These are phyloP conservation scores for Drosophila heteroneura DNA, from an alignment of 2,888 invertebrate species.

Conservation along the genomic window DNA sequence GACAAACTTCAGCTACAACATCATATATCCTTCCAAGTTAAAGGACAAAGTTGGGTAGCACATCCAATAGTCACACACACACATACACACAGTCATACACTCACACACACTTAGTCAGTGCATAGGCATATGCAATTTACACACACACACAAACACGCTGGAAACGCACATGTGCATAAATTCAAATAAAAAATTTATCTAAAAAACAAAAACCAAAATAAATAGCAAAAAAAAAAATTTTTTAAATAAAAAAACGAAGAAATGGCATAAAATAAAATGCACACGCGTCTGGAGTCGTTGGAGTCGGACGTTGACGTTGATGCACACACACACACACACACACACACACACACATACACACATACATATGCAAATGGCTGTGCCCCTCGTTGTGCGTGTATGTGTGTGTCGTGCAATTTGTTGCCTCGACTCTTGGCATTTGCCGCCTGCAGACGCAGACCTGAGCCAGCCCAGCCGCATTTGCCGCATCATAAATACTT, in stretches of 20 bases:
- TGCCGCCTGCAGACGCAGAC: conserved; percentile 39
- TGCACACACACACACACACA: conserved; percentile 36
- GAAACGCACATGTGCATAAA: conserved; percentile 63
- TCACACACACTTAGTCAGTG: conserved; percentile 1
- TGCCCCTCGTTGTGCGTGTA: conserved; percentile 9
- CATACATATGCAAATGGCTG: conserved; percentile 22
- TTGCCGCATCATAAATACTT: conserved; percentile 76
- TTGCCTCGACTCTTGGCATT: conserved; percentile 24
- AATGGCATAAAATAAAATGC: conserved; percentile 22
- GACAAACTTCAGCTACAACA: neutral
- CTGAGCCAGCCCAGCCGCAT: conserved; percentile 62
- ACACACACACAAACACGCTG: conserved; percentile 8
- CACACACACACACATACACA: conserved; percentile 3
- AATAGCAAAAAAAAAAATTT: conserved; percentile 29
- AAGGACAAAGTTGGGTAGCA: conserved; percentile 21
- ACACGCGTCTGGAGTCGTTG: conserved; percentile 57
- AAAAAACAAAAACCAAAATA: conserved; percentile 54
- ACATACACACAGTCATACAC: conserved; percentile 1
- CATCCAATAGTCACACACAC: conserved; percentile 11
- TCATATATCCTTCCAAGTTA: neutral
- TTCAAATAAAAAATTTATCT: conserved; percentile 72
- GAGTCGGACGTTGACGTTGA: conserved; percentile 68
- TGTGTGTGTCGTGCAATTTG: conserved; percentile 48
- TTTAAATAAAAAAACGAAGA: conserved; percentile 10
- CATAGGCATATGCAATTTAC: conserved; percentile 13